These are phyloP conservation scores for Balearica regulorum DNA, from an alignment of 2,797 vertebrate genomes.

Conservation along the genomic window DNA sequence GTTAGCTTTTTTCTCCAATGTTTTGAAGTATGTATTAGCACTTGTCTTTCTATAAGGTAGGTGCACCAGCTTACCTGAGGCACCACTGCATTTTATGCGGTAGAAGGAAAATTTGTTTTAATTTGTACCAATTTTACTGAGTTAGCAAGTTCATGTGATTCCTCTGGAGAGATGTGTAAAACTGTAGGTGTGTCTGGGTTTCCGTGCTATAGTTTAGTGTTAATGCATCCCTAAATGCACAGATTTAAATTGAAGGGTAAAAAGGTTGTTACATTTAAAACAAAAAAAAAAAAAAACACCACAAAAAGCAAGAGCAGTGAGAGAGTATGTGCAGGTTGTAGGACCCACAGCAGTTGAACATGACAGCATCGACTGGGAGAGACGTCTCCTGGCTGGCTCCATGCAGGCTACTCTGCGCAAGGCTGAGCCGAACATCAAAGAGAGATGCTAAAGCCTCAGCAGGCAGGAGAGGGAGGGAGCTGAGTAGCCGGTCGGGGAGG, in stretches of 20 bases:
- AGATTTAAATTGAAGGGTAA: not conserved
- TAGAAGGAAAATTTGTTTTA: not conserved
- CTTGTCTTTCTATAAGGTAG: not conserved
- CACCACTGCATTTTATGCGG: not conserved
- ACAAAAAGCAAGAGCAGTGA: not conserved
- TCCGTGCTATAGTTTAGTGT: not conserved
- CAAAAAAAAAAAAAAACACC: not conserved
- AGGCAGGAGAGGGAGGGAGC: not conserved
- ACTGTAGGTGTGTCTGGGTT: not conserved
- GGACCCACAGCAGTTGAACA: not conserved
- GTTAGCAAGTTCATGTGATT: not conserved
- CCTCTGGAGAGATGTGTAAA: not conserved
- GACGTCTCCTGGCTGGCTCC: not conserved
- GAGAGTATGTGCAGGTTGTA: not conserved
- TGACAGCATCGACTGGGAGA: not conserved
- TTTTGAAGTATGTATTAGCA: not conserved
- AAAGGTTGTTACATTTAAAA: not conserved
- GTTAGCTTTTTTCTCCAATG: not conserved
- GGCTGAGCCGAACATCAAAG: not conserved
- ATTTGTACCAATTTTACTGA: not conserved
- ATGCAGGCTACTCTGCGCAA: not conserved
- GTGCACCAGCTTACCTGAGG: not conserved
- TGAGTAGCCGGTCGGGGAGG: not conserved
- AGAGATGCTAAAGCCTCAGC: not conserved
- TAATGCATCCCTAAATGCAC: not conserved